A percentile compares a stretch with the other conserved stretches of the same genome.
phyloP scores from a whole-genome alignment of 2,797 vertebrate species.

The Pitangus sulphuratus region DNA sequence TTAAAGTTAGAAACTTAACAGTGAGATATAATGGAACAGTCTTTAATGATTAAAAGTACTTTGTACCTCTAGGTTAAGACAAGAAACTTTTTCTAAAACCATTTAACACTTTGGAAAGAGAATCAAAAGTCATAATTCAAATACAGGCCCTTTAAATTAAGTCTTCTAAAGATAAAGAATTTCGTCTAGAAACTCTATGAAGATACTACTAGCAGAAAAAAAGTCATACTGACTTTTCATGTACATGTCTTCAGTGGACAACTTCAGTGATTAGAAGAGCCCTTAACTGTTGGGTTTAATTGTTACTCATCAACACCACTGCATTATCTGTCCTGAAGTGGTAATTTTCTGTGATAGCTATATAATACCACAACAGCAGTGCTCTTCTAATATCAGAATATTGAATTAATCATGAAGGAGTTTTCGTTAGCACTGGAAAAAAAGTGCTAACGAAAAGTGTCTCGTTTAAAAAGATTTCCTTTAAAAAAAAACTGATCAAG shows the following conservation, averaged over 20 bases:
- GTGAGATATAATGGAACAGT: not conserved
- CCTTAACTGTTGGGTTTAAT: slow-evolving; percentile 65
- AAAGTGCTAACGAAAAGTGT: not conserved
- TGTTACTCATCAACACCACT: slow-evolving; percentile 64
- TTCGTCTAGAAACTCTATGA: slow-evolving; percentile 47
- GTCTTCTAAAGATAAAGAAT: slow-evolving; percentile 34
- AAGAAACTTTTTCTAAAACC: slow-evolving; percentile 39
- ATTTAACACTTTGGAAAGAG: slow-evolving; percentile 44
- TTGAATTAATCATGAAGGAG: slow-evolving; percentile 37
- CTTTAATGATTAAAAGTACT: not conserved
- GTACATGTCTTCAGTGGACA: slow-evolving; percentile 29
- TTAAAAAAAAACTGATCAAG: slow-evolving; percentile 3
- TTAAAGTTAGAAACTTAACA: not conserved
- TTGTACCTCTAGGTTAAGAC: not conserved
- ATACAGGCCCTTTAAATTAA: slow-evolving; percentile 32
- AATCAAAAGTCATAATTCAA: slow-evolving; percentile 61
- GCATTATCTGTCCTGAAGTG: slow-evolving; percentile 63
- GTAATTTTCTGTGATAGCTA: slow-evolving; percentile 39
- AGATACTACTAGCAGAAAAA: slow-evolving; percentile 14
- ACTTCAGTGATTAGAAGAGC: slow-evolving; percentile 54
- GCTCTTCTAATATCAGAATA: slow-evolving; percentile 51
- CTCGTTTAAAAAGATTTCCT: slow-evolving; percentile 10
- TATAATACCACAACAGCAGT: slow-evolving; percentile 9
- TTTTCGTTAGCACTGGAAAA: slow-evolving; percentile 45
- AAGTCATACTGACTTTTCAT: slow-evolving; percentile 53